A percentile compares a stretch with the other conserved stretches of the same genome.
Evolutionary conservation across 2,888 invertebrate genomes (phyloP).

Genomic region (Patella pellucida): DNA sequence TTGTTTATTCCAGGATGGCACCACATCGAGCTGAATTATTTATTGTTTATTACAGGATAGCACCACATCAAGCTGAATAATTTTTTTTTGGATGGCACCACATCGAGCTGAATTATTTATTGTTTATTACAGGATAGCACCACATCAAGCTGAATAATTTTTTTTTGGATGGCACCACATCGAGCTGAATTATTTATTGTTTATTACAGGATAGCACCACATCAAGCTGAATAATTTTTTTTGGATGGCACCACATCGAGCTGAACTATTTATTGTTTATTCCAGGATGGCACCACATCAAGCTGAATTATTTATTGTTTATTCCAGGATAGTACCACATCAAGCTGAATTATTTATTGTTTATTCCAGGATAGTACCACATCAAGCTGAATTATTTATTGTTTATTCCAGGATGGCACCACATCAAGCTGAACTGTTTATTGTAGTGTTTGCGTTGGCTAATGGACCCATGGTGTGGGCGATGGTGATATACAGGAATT

Average conservation of each 20-base stretch:
- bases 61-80: too few relatives aligned
- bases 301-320: conserved; percentile 12
- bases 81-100: too few relatives aligned
- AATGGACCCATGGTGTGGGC: conserved; percentile 63
- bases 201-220: too few relatives aligned
- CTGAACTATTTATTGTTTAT: background rate
- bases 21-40: too few relatives aligned
- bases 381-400: conserved; percentile 17
- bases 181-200: too few relatives aligned
- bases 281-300: conserved; percentile 43
- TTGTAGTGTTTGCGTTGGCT: conserved; percentile 55
- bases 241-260: background rate
- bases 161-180: too few relatives aligned
- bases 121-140: too few relatives aligned
- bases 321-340: conserved; percentile 44
- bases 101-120: too few relatives aligned
- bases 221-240: too few relatives aligned
- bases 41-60: too few relatives aligned
- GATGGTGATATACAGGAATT: conserved; percentile 54
- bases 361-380: conserved; percentile 40
- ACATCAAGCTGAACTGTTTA: conserved; percentile 38
- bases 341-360: conserved; percentile 14
- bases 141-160: too few relatives aligned
- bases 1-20: too few relatives aligned
- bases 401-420: conserved; percentile 42